phyloP scores from a whole-genome alignment of 2,888 invertebrate genomes.

The Caenorhabditis afra region DNA sequence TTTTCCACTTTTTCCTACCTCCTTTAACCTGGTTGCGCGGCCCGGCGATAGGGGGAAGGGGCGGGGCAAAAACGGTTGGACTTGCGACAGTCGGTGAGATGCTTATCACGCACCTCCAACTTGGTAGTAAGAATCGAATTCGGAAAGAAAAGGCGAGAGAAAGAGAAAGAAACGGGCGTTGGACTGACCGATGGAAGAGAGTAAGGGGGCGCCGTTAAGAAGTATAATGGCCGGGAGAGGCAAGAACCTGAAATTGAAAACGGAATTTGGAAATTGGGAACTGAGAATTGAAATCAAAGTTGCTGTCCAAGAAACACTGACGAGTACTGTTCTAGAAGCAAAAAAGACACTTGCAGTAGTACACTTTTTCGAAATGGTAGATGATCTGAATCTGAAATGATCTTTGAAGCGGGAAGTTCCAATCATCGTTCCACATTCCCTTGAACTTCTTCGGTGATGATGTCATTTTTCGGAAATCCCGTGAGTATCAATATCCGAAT shows the following conservation, averaged over 20 bases:
- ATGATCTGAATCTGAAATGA: slow-evolving; percentile 22
- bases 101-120: slow-evolving; percentile 57
- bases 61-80: slow-evolving; percentile 14
- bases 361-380: slow-evolving; percentile 1
- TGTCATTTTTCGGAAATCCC: slow-evolving; percentile 4
- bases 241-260: slow-evolving; percentile 44
- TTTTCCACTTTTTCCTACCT: slow-evolving; percentile 13
- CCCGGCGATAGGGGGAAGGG: slow-evolving; percentile 39
- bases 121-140: slow-evolving; percentile 36
- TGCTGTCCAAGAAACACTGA: neutral
- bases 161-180: slow-evolving; percentile 18
- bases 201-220: slow-evolving; percentile 28
- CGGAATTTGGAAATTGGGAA: neutral
- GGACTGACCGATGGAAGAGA: slow-evolving; percentile 29
- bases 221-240: slow-evolving; percentile 35
- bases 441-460: neutral
- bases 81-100: slow-evolving; percentile 43
- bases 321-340: neutral
- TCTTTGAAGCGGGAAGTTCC: slow-evolving; percentile 3
- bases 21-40: slow-evolving; percentile 17
- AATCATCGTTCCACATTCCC: no score
- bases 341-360: neutral
- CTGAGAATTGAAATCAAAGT: neutral
- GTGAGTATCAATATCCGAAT: neutral
- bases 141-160: slow-evolving; percentile 20